A percentile compares a stretch with the other conserved stretches of the same genome.
Evolutionary conservation across 2,888 invertebrate genomes (phyloP).

Genomic region (Lypha dubia): DNA sequence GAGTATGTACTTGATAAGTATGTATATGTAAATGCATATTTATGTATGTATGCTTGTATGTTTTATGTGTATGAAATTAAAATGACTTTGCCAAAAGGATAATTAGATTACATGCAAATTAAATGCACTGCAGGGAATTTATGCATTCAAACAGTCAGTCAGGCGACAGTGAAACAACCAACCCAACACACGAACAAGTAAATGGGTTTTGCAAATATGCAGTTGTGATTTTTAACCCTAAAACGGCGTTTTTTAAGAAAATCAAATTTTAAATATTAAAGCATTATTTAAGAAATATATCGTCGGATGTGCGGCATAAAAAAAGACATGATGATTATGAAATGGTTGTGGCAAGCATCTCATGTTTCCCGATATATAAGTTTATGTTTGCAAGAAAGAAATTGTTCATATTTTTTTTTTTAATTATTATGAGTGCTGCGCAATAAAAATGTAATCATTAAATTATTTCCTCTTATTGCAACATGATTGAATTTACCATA

Average conservation of each 20-base stretch:
- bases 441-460: no score
- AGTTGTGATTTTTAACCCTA: slow-evolving; percentile 15
- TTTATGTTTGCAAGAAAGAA: no score
- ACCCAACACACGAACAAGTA: neutral
- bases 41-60: neutral
- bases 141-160: slow-evolving; percentile 57
- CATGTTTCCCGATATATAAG: no score
- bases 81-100: slow-evolving; percentile 73
- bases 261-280: no score
- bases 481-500: no score
- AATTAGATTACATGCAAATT: slow-evolving; percentile 78
- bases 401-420: no score
- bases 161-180: neutral
- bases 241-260: neutral
- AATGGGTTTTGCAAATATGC: neutral
- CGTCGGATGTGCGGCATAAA: no score
- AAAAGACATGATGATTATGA: no score
- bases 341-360: no score
- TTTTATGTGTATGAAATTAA: slow-evolving; percentile 44
- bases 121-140: slow-evolving; percentile 74
- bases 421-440: no score
- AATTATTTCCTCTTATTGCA: no score
- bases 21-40: neutral
- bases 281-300: no score
- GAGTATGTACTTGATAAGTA: neutral